Base-by-base conservation (phyloP, 2,113 vertebrate genomes). In the Hypocryptadius cinnamomeus region DNA sequence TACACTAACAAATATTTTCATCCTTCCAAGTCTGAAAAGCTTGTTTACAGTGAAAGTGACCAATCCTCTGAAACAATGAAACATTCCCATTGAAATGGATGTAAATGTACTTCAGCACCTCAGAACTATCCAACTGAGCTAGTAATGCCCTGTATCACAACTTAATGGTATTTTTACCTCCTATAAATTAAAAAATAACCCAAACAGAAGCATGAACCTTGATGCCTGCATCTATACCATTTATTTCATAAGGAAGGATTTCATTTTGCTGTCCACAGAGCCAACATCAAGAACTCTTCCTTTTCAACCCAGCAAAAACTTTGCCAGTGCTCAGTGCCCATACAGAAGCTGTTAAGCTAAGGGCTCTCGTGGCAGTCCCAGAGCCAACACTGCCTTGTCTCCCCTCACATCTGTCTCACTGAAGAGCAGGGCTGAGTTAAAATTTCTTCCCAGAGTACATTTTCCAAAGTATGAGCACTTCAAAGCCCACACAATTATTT, bases 101-200 rank as follows among this genome's bases (percentile, higher is more conserved):
- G 45, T 25, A 56, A 74, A 37, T 0, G 6, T 11, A 19, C 28
- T 69, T 71, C 28, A 85, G 59, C 9, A 5, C 57, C 68, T 64
- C 89, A 51, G 45, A 79, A 42, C 18, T 59, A 2, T 25, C 39
- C 39, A 25, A 20, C 22, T 59, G 78, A 72, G 63, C 69, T 47
- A 60, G 9, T 8, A 33, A 51, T 23, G 31, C 28, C 50, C 59
- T 31, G 2, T 2, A 13, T 17, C 33, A 23, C 35, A 84, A 51
- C 35, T 11, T 48, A 40, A 3, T 0, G 1, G 31, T 10, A 48
- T 3, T 23, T 50, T 45, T 12, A 30, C 18, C 11, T 56, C 30
- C 50, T 53, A 64, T 6, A 37, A 72, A n/a, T 6, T 18, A 65
- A 87, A 93, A 50, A 48, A 37, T 1, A 54, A 15, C 10, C 22